Evolutionary conservation across 2,888 invertebrate species (phyloP), one percentile per base, ranked within the genome.

Genomic region (Polydrusus pterygomalis): DNA sequence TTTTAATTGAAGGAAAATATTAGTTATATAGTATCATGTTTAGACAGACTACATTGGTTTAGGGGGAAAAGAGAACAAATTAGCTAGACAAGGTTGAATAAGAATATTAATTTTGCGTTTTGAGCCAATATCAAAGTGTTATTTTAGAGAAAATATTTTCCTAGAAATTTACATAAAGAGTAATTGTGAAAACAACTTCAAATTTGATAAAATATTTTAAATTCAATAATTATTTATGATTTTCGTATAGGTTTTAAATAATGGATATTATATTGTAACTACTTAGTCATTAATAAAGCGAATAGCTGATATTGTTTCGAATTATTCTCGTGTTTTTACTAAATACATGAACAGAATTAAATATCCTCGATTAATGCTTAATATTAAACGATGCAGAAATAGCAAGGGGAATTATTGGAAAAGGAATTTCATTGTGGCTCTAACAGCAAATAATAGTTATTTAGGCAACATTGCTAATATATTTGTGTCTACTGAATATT

Each of bases 321-420:
- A 47, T 43, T 6, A 13, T 43, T 43, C 10, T 54, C 25, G 25
- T 54, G n/a, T 54, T 54, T 6, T n/a, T 54, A 51, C 1, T 25
- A 25, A 5, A 51, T 51, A 43, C 47, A 47, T 47, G 17, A 54
- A 54, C 7, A 7, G 54, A 54, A 25, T 30, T 30, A 54, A 54
- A 54, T 25, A 54, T 30, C 54, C n/a, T 54, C 25, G 13, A 51
- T 51, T 51, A 54, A 54, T 30, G 54, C 25, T 30, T n/a, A 54
- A 54, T 54, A n/a, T n/a, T n/a, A 54, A 25, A 30, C 20, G 30
- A 54, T 54, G 54, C 7, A 13, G 30, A 25, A 30, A n/a, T 54
- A 54, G 20, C 18, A 20, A 1, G 25, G 51, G 1, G 20, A 25
- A 51, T n/a, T 51, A 13, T n/a, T 51, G 25, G 51, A 20, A 51